Conservation (phyloP, 2,888 invertebrate genomes). For the Dinocampus coccinellae region DNA sequence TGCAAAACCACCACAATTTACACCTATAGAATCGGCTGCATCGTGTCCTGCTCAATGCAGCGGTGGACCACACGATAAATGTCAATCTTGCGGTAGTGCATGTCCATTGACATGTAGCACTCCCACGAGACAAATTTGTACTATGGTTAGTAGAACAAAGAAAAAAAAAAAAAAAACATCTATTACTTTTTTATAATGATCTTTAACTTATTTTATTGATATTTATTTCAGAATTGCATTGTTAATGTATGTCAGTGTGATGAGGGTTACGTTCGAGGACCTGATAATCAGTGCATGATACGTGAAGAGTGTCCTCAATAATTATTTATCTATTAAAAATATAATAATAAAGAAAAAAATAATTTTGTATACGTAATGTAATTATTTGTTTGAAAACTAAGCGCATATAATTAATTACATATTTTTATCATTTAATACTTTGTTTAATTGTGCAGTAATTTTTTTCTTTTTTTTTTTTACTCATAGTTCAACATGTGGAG, state of each 20-base stretch:
- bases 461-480: no score
- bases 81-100: neutral
- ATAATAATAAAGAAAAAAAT: neutral
- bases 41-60: neutral
- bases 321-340: no score
- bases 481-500: no score
- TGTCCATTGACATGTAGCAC: conserved; percentile 4
- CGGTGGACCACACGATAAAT: conserved; percentile 15
- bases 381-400: no score
- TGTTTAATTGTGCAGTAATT: no score
- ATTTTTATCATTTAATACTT: no score
- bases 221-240: conserved; percentile 1
- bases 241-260: conserved; percentile 16
- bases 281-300: neutral
- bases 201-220: neutral
- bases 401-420: no score
- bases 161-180: neutral
- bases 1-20: neutral
- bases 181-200: neutral
- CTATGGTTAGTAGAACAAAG: neutral
- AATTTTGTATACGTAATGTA: no score
- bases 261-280: conserved; percentile 6
- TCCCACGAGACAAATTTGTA: neutral
- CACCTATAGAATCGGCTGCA: neutral
- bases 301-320: neutral